Evolutionary conservation across 1,140 invertebrate genomes (phyloP).

Genomic region (Melipona quadrifasciata): DNA sequence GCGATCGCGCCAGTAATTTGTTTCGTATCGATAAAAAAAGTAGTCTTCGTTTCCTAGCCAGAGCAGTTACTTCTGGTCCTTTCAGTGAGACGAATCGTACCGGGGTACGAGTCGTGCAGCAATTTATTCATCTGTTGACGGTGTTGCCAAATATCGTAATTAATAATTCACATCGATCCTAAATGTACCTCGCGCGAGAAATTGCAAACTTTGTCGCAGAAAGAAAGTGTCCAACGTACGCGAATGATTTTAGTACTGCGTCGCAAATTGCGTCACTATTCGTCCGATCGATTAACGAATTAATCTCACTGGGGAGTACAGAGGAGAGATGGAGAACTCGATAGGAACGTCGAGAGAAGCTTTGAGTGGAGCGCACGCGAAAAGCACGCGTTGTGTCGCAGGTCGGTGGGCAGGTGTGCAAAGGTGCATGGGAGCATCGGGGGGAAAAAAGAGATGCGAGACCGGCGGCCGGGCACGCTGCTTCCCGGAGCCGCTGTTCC

Average conservation of each 20-base stretch:
- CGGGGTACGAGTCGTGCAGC: too few species aligned
- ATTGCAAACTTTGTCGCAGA: too few species aligned
- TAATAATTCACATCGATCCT: neutral
- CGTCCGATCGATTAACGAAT: too few species aligned
- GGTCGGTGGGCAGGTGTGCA: neutral
- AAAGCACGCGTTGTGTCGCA: neutral
- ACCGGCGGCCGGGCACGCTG: neutral
- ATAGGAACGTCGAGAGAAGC: neutral
- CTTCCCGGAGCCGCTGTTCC: constrained; percentile 9
- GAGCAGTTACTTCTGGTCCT: too few species aligned
- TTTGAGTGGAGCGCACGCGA: neutral
- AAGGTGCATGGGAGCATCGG: neutral
- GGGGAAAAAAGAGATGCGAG: neutral
- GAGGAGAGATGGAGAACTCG: neutral
- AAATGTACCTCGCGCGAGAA: neutral
- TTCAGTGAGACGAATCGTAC: too few species aligned
- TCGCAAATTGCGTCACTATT: too few species aligned
- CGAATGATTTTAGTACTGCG: too few species aligned
- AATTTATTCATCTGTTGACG: neutral
- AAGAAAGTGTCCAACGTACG: too few species aligned
- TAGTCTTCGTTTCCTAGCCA: too few species aligned
- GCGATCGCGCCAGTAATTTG: too few species aligned
- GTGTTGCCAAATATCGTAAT: neutral
- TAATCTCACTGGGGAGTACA: neutral
- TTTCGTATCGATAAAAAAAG: too few species aligned